Evolutionary conservation across 2,113 vertebrate species (phyloP), one percentile per base, ranked within the genome.

Genomic region (Rissa tridactyla): DNA sequence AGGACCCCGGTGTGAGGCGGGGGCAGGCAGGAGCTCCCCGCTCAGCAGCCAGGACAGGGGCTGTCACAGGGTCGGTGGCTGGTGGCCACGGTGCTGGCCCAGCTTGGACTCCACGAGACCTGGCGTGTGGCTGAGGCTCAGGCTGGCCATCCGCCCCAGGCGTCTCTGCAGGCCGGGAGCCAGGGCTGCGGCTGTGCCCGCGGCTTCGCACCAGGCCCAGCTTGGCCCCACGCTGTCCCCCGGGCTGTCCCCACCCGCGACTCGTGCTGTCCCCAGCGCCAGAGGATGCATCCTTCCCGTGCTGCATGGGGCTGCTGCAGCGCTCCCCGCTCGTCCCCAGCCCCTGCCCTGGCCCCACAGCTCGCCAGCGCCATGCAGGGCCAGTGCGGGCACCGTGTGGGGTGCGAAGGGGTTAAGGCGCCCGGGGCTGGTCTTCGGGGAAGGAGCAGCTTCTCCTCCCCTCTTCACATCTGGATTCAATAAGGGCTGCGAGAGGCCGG

Each of bases 401-500:
- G 96, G 44, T 36, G 15, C 17, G 94, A 98, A 97, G 82, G 95
- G 86, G 98, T 97, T 98, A 97, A 97, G 66, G 72, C 10, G 87
- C 96, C 86, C 6, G 76, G 52, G 66, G 88, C 92, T 76, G 96
- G 93, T 7, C 78, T 64, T 10, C 4, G 40, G 82, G 90, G 90
- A 91, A 42, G 84, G 80, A 88, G 70, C 95, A 83, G 93, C 97
- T 58, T 94, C 93, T 77, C 85, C 90, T 83, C 84, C 88, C 62
- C 62, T 72, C 76, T 2, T 3, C 94, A 97, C 98, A 98, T 98
- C 98, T 98, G 98, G 98, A 96, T 98, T 97, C 97, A 95, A 98
- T 98, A 92, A 97, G 55, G 32, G 91, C 94, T 51, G 9, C 90
- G 69, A 61, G 90, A 93, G 97, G 91, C 96, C 81, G 69, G 97